Conservation (phyloP, 2,113 vertebrate species). For the Upupa epops region DNA sequence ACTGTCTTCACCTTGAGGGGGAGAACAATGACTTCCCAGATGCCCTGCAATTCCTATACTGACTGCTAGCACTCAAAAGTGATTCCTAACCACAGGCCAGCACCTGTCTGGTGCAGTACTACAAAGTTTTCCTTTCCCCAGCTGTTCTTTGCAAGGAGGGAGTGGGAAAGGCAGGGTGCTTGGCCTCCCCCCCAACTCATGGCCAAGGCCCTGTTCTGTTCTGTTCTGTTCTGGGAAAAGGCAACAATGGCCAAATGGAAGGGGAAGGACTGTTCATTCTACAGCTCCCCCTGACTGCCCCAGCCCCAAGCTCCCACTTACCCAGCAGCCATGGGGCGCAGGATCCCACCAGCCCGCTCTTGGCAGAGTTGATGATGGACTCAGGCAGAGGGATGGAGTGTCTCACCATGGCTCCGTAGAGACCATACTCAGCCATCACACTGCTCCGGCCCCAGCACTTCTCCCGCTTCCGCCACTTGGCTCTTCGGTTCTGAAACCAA, state of each 20-base stretch:
- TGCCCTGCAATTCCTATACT: fast-evolving
- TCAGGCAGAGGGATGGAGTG: constrained; percentile 94
- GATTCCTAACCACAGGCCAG: fast-evolving
- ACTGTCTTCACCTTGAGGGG: background rate
- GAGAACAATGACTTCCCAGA: background rate
- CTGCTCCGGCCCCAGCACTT: constrained; percentile 97
- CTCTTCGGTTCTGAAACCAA: constrained; percentile 97
- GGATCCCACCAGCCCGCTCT: constrained; percentile 87
- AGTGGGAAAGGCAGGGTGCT: background rate
- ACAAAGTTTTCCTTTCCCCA: background rate
- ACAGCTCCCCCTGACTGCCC: background rate
- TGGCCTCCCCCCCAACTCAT: fast-evolving
- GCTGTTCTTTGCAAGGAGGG: background rate
- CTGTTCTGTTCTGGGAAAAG: background rate
- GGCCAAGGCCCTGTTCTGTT: fast-evolving
- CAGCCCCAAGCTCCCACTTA: constrained; percentile 58
- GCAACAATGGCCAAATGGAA: fast-evolving
- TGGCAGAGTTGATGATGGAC: constrained; percentile 88
- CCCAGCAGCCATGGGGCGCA: constrained; percentile 95
- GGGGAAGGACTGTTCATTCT: fast-evolving
- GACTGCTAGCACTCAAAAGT: background rate
- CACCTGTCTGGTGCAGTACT: background rate
- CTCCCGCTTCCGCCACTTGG: constrained; percentile 95
- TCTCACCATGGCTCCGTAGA: constrained; percentile 95
- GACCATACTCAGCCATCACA: constrained; percentile 94